Evolutionary conservation across 2,888 invertebrate species (phyloP), one percentile per base, ranked within the genome.

Genomic region (Sarcophaga rosellei): DNA sequence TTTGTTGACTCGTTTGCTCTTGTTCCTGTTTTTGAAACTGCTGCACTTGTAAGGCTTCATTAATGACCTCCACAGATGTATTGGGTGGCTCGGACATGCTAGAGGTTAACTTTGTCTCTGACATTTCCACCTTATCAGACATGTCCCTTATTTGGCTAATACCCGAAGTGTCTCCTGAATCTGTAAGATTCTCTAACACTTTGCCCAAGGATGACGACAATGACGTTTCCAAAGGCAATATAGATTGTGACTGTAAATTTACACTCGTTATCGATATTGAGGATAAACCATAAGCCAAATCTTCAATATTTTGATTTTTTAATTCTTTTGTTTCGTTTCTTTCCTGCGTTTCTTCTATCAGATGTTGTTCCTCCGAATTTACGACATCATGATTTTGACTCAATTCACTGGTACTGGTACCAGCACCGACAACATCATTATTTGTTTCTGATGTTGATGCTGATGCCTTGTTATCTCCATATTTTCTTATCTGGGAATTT

Each of bases 251-350:
- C 15, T 89, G 90, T 20, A 84, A 66, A 8, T 88, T 89, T 8
- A 66, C 82, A 47, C 89, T 89, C 44, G 90, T 91, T 4, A 92
- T 89, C 4, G 93, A 93, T 75, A 93, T 92, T 5, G 93, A 92
- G 0, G 93, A 93, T n/a, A 93, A 88, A 1, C 92, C 92, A 53
- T 90, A 88, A 4, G 93, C 92, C 81, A 92, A 87, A 65, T 92
- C 92, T 47, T 92, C 91, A 6, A 91, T 81, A 61, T 86, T 84
- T 21, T 70, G 74, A 65, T 62, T 84, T 62, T 66, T 75, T 66
- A 57, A 77, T 12, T 81, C 88, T 44, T 73, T 47, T 23, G 47
- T 65, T 20, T 17, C 8, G 6, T 5, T 1, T 23, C 53, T 69
- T 59, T 66, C 63, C 21, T 53, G 75, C 10, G 45, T 21, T 23